phyloP scores from a whole-genome alignment of 1,140 invertebrate species.

The Ptiloglossa arizonensis region DNA sequence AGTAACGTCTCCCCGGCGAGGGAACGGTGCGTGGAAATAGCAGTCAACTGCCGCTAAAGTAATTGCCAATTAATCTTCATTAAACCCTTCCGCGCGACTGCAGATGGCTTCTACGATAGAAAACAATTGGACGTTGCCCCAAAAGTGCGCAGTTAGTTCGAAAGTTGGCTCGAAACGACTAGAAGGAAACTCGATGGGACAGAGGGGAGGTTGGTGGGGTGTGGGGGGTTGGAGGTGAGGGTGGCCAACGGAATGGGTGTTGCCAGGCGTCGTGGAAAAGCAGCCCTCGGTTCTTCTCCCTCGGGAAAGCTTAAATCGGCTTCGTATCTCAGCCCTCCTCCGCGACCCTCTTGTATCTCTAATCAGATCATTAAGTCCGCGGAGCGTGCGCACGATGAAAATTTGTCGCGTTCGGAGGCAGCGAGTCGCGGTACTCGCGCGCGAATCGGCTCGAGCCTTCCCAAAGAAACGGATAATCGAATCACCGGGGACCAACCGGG shows the following conservation, averaged over 20 bases:
- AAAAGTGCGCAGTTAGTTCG: constrained; percentile 46
- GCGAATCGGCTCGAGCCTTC: not conserved
- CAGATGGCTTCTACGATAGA: constrained; percentile 42
- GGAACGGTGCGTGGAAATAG: not conserved
- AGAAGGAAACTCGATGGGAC: constrained; percentile 45
- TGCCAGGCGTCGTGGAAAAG: constrained; percentile 61
- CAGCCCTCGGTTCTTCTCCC: constrained; percentile 54
- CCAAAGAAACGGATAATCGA: constrained; percentile 44
- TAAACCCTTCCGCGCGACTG: constrained; percentile 45
- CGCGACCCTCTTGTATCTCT: constrained; percentile 63
- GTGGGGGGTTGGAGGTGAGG: not conserved
- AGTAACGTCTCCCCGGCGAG: not conserved
- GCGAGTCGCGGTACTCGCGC: not conserved
- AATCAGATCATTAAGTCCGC: constrained; percentile 69
- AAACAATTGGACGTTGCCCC: constrained; percentile 43
- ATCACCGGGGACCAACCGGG: constrained; percentile 4
- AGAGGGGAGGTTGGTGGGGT: not conserved
- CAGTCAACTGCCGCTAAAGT: constrained; percentile 4
- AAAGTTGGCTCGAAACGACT: constrained; percentile 54
- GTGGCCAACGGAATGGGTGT: constrained; percentile 56
- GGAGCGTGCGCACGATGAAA: constrained; percentile 55
- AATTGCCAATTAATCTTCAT: constrained; percentile 57
- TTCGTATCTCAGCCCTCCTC: constrained; percentile 57
- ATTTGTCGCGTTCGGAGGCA: constrained; percentile 28
- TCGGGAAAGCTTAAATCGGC: constrained; percentile 70